Evolutionary conservation across 2,888 invertebrate species (phyloP).

Genomic region (Coenonympha glycerion): DNA sequence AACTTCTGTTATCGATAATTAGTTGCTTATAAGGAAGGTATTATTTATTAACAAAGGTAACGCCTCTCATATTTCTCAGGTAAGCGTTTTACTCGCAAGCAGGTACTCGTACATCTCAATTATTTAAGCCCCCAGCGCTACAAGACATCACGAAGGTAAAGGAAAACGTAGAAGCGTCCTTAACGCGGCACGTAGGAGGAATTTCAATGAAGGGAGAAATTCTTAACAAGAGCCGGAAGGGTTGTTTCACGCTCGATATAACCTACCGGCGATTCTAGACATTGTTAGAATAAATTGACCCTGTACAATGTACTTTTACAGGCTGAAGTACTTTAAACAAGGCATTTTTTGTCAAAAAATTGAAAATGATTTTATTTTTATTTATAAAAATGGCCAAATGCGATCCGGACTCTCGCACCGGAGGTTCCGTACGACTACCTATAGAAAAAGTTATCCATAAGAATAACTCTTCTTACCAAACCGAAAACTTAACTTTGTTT

Average conservation of each 20-base stretch:
- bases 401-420: too few species aligned
- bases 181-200: constrained; percentile 13
- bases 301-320: background rate
- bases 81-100: too few species aligned
- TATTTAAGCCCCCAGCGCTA: background rate
- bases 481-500: too few species aligned
- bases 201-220: constrained; percentile 17
- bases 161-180: constrained; percentile 3
- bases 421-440: too few species aligned
- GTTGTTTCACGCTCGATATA: constrained; percentile 25
- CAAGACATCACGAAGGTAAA: background rate
- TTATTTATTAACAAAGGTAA: too few species aligned
- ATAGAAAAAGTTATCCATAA: too few species aligned
- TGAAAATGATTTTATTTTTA: too few species aligned
- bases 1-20: too few species aligned
- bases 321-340: background rate
- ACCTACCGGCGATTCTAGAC: constrained; percentile 15
- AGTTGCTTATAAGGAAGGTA: too few species aligned
- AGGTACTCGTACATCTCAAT: background rate
- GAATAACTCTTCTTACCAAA: too few species aligned
- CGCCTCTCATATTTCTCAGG: too few species aligned
- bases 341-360: background rate
- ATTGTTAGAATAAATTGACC: constrained; percentile 18
- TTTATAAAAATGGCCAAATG: too few species aligned
- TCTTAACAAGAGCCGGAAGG: constrained; percentile 20